These are phyloP conservation scores for Microctonus aethiopoides DNA, from an alignment of 2,888 invertebrate genomes.

Conservation along the genomic window DNA sequence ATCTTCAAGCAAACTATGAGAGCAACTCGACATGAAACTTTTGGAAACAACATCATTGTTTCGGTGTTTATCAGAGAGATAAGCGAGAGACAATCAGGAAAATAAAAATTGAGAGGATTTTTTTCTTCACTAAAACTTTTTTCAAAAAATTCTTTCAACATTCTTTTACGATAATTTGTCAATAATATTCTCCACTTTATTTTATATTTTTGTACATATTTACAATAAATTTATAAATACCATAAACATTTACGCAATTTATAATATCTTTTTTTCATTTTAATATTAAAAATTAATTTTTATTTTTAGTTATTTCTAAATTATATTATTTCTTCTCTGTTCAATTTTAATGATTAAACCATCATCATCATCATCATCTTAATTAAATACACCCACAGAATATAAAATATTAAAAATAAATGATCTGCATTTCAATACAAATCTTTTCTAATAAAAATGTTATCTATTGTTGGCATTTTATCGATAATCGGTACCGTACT, in stretches of 20 bases:
- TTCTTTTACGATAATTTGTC: not conserved
- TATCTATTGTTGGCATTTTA: not conserved
- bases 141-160: not conserved
- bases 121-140: not conserved
- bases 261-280: not conserved
- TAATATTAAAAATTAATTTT: no score
- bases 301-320: no score
- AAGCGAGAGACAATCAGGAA: not conserved
- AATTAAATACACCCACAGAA: no score
- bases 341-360: no score
- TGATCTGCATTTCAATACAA: no score
- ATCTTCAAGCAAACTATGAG: conserved; percentile 46
- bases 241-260: not conserved
- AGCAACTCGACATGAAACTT: conserved; percentile 23
- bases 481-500: not conserved
- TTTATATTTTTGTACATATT: not conserved
- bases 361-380: no score
- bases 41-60: not conserved
- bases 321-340: no score
- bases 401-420: no score
- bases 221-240: not conserved
- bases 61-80: not conserved
- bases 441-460: not conserved
- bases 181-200: not conserved
- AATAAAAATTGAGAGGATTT: no score